These are phyloP conservation scores for Syrphus vitripennis DNA, from an alignment of 2,888 invertebrate species.

Conservation along the genomic window DNA sequence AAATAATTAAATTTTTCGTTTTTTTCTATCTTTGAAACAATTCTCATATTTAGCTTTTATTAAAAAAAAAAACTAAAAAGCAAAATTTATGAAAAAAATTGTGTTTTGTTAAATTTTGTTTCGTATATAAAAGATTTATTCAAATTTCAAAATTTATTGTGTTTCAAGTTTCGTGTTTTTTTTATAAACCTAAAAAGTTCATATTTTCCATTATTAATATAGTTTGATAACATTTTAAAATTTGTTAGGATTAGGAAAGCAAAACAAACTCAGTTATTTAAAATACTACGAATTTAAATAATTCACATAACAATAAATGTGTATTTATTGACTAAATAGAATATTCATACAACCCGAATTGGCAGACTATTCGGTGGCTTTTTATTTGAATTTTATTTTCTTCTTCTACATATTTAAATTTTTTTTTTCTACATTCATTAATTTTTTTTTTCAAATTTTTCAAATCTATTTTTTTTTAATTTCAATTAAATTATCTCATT, in stretches of 20 bases:
- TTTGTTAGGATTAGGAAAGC: not conserved
- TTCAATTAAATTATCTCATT: too few species aligned
- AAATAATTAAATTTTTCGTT: not conserved
- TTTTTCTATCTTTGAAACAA: not conserved
- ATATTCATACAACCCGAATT: not conserved
- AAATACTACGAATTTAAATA: not conserved
- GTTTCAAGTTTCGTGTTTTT: constrained; percentile 19
- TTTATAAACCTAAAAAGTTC: constrained; percentile 9
- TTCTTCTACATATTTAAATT: not conserved
- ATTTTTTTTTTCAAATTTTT: too few species aligned
- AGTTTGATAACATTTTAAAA: not conserved
- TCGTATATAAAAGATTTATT: not conserved
- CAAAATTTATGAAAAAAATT: not conserved
- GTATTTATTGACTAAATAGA: not conserved
- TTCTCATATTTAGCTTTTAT: not conserved
- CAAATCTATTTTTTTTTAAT: not conserved
- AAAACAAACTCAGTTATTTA: constrained; percentile 12
- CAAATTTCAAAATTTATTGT: not conserved
- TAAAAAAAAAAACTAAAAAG: not conserved
- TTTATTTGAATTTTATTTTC: not conserved
- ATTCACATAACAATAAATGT: not conserved
- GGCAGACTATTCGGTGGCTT: too few species aligned
- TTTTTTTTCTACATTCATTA: too few species aligned
- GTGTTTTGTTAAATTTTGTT: not conserved
- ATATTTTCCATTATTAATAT: not conserved